Conservation (phyloP, 1,140 invertebrate genomes). For the Penaeus chinensis region DNA sequence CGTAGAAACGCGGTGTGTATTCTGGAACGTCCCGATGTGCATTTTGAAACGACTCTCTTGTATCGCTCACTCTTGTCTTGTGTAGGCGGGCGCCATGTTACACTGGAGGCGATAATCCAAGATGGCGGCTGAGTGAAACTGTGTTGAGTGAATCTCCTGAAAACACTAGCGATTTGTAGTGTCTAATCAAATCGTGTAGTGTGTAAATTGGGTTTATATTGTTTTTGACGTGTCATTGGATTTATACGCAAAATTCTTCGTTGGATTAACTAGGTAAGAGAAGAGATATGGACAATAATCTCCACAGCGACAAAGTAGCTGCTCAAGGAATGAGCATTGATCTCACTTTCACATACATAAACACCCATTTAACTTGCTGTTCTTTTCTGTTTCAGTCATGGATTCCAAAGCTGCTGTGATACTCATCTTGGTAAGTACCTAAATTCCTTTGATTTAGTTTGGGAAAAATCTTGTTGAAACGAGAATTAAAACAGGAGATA, state of each 20-base stretch:
- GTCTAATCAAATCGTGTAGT: constrained; percentile 48
- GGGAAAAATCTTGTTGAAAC: neutral
- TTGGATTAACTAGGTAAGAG: constrained; percentile 58
- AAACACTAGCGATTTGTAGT: constrained; percentile 48
- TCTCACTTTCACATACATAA: constrained; percentile 48
- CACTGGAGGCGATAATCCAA: constrained; percentile 40
- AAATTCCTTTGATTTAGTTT: neutral
- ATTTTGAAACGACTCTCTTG: neutral
- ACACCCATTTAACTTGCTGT: constrained; percentile 44
- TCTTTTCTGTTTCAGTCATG: constrained; percentile 59
- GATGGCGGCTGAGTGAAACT: constrained; percentile 55
- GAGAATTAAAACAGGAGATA: constrained; percentile 12
- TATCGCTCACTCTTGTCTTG: constrained; percentile 54
- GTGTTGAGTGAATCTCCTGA: constrained; percentile 47
- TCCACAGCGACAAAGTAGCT: neutral
- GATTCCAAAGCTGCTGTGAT: constrained; percentile 56
- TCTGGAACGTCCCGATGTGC: neutral
- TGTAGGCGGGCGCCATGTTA: constrained; percentile 51
- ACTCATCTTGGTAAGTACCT: constrained; percentile 51
- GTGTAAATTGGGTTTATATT: constrained; percentile 42
- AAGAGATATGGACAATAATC: neutral
- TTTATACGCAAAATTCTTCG: constrained; percentile 28
- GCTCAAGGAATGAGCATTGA: constrained; percentile 23
- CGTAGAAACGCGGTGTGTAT: neutral
- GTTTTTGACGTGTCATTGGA: constrained; percentile 35